Evolutionary conservation across 1,140 invertebrate species (phyloP).

Genomic region (Drosophila pseudoobscura): DNA sequence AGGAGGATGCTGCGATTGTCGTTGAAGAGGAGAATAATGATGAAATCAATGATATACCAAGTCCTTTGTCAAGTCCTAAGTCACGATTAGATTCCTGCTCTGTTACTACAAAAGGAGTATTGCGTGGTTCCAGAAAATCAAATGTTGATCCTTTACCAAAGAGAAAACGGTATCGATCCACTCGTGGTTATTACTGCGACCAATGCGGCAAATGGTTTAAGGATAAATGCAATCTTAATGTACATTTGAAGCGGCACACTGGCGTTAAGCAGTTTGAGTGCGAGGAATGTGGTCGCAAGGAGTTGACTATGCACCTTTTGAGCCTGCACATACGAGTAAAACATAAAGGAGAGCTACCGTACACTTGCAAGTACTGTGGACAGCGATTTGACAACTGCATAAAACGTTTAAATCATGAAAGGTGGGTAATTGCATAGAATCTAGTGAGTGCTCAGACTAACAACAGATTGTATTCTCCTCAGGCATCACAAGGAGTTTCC

Average conservation of each 20-base stretch:
- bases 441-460: too few relatives aligned
- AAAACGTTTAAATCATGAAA: constrained; percentile 40
- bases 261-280: constrained; percentile 45
- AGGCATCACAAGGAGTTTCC: constrained; percentile 28
- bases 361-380: constrained; percentile 51
- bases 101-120: too few relatives aligned
- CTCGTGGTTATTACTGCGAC: constrained; percentile 31
- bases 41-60: too few relatives aligned
- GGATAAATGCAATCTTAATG: constrained; percentile 52
- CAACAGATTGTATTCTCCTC: neutral
- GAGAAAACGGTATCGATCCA: neutral
- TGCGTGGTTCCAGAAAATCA: too few relatives aligned
- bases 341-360: constrained; percentile 47
- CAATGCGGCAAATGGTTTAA: constrained; percentile 51
- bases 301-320: constrained; percentile 47
- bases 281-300: constrained; percentile 44
- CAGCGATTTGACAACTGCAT: constrained; percentile 47
- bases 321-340: constrained; percentile 44
- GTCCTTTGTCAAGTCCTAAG: too few relatives aligned
- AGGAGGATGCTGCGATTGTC: too few relatives aligned
- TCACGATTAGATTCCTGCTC: too few relatives aligned
- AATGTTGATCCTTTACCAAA: neutral
- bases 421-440: constrained; percentile 4
- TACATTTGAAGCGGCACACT: constrained; percentile 40
- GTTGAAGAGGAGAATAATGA: too few relatives aligned